Conservation (phyloP, 2,888 invertebrate species). For the Chymomyza amoena region DNA sequence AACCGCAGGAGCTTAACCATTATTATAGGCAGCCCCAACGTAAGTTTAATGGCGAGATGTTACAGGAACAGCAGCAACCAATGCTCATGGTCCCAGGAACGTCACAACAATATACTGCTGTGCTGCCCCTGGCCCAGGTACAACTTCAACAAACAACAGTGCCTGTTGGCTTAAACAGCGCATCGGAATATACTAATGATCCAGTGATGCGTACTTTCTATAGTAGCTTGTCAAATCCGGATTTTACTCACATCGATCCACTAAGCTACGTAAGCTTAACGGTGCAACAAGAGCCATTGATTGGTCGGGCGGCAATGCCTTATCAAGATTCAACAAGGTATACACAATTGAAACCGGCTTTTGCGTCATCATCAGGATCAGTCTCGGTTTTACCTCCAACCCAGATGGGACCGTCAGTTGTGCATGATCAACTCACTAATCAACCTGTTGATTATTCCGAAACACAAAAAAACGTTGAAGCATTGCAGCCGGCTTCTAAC, state of each 20-base stretch:
- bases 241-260: conserved; percentile 9
- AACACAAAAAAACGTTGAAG: conserved; percentile 29
- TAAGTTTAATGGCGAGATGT: background rate
- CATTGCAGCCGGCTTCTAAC: background rate
- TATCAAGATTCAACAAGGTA: background rate
- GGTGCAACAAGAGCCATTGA: background rate
- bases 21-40: conserved; percentile 23
- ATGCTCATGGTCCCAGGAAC: conserved; percentile 30
- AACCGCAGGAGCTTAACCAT: conserved; percentile 37
- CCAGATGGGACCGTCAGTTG: background rate
- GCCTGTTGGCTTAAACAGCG: background rate
- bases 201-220: conserved; percentile 68
- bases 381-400: background rate
- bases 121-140: background rate
- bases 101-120: conserved; percentile 20
- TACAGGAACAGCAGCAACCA: conserved; percentile 16
- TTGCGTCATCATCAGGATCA: background rate
- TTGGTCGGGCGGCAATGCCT: conserved; percentile 17
- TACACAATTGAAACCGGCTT: background rate
- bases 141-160: conserved; percentile 4
- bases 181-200: conserved; percentile 49
- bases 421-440: background rate
- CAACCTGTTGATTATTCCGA: conserved; percentile 25
- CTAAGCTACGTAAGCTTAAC: background rate
- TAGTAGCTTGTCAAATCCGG: conserved; percentile 33